Evolutionary conservation across 1,140 invertebrate species (phyloP), one percentile per base, ranked within the genome.

Genomic region (Plutomurus gul): DNA sequence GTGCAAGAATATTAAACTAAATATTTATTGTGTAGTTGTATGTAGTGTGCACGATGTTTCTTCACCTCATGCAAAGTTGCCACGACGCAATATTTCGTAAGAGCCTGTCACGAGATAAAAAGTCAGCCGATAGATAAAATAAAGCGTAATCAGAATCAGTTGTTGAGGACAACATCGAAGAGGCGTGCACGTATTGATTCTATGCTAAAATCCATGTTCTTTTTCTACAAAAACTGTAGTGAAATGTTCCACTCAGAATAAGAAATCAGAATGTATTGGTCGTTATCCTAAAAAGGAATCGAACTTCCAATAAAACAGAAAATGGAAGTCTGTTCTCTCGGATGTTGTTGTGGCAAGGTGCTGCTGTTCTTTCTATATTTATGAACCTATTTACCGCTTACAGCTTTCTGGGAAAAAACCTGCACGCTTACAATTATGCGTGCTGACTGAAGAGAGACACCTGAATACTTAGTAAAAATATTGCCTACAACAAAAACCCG

Each of bases 281-380:
- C 10, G 39, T n/a, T 30, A 30, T 30, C 25, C 25, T 16, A 10
- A 60, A 33, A 33, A 30, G 27, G 33, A 60, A 60, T 60, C 16
- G 51, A 33, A 60, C 51, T 60, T 60, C 51, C 30, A 60, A 60
- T 60, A 60, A 60, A 60, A 60, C 27, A 30, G 51, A 60, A 56
- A 25, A 60, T 60, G 10, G 5, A 60, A 60, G 3, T 43, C 39
- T 10, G n/a, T 60, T 60, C 16, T 60, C 33, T 16, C n/a, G 25
- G 25, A 60, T 30, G 25, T 20, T 49, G 18, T n/a, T n/a, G n/a
- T n/a, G n/a, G n/a, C n/a, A n/a, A n/a, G n/a, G n/a, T n/a, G n/a
- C n/a, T n/a, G n/a, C n/a, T n/a, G n/a, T n/a, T n/a, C n/a, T n/a
- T n/a, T n/a, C n/a, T n/a, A n/a, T n/a, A n/a, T n/a, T n/a, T n/a